Conservation (phyloP, 2,113 vertebrate species). For the Pyrgilauda ruficollis region DNA sequence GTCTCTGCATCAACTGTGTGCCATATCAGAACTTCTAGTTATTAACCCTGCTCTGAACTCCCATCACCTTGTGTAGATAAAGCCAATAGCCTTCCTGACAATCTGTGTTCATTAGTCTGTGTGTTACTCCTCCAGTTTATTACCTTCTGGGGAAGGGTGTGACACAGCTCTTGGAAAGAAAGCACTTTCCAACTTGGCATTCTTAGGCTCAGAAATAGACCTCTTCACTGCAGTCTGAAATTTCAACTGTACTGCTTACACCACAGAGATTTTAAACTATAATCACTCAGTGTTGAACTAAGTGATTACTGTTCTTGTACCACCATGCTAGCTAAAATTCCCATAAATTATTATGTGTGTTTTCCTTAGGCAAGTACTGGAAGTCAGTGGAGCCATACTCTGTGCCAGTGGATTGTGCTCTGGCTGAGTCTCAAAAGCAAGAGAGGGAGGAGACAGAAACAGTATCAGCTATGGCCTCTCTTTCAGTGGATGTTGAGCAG, state of each 20-base stretch:
- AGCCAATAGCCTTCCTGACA: slow-evolving; percentile 33
- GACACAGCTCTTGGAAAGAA: slow-evolving; percentile 55
- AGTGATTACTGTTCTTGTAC: slow-evolving; percentile 50
- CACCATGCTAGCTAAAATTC: slow-evolving; percentile 57
- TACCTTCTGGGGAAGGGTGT: slow-evolving; percentile 65
- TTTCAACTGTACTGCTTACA: slow-evolving; percentile 51
- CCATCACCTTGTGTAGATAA: slow-evolving; percentile 9
- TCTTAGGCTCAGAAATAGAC: slow-evolving; percentile 50
- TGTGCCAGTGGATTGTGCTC: slow-evolving; percentile 67
- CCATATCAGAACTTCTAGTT: not conserved
- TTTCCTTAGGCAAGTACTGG: slow-evolving; percentile 81
- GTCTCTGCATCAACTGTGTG: not conserved
- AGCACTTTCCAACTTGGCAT: slow-evolving; percentile 65
- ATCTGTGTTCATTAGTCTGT: slow-evolving; percentile 33
- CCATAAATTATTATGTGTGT: slow-evolving; percentile 59
- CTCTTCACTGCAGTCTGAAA: slow-evolving; percentile 62
- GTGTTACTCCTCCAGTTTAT: slow-evolving; percentile 55
- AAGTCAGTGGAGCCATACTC: slow-evolving; percentile 73
- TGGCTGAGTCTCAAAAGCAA: slow-evolving; percentile 73
- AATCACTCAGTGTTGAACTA: slow-evolving; percentile 52
- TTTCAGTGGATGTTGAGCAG: slow-evolving; percentile 78
- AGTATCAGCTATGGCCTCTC: slow-evolving; percentile 75
- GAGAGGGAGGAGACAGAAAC: slow-evolving; percentile 79
- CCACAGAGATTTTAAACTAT: slow-evolving; percentile 57
- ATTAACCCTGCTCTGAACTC: slow-evolving; percentile 18